Base-by-base conservation (phyloP, 2,888 invertebrate species). In the Pharmacophagus antenor region DNA sequence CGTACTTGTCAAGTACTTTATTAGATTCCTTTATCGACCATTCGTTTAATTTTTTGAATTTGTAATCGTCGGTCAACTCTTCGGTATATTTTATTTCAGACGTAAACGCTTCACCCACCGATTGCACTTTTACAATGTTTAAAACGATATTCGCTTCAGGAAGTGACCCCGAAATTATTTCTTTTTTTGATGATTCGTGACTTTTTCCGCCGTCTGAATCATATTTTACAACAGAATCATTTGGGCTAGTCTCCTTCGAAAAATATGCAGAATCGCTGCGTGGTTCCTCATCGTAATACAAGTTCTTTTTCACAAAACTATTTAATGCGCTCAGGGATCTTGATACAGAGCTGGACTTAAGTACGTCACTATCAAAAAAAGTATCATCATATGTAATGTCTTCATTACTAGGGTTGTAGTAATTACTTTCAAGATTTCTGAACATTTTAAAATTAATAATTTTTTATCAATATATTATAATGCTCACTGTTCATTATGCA, bases 231-330 rank as follows among this genome's bases (percentile, higher is more conserved):
- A 79, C 76, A 41, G 82, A 84, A 62, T 87, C 79, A 64, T 82
- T 85, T 15, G 89, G 88, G 58, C 85, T 88, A 52, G 79, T 86
- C 70, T 88, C 88, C 68, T 88, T 88, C 27, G 89, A 85, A 70
- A 85, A 88, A 68, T 87, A 89, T 21, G 82, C 85, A 56, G 75
- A 74, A 62, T 90, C 89, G 59, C 63, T 54, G 21, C 62, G 61
- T 51, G 74, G 67, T 22, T 69, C 67, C 44, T 67, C 81, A 63
- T 86, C 88, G 53, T 82, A 83, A 10, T 86, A 73, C 63, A 90
- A 77, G 80, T 89, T 89, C 61, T 84, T 85, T 68, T 86, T 89
- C 2, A 90, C 79, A 63, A 83, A 90, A 63, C 81, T 84, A 65
- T 90, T 90, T 42, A 89, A 67, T n/a, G 90, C 90, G 50, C 84